These are phyloP conservation scores for Heteronetta atricapilla DNA, from an alignment of 2,113 vertebrate genomes.

Conservation along the genomic window DNA sequence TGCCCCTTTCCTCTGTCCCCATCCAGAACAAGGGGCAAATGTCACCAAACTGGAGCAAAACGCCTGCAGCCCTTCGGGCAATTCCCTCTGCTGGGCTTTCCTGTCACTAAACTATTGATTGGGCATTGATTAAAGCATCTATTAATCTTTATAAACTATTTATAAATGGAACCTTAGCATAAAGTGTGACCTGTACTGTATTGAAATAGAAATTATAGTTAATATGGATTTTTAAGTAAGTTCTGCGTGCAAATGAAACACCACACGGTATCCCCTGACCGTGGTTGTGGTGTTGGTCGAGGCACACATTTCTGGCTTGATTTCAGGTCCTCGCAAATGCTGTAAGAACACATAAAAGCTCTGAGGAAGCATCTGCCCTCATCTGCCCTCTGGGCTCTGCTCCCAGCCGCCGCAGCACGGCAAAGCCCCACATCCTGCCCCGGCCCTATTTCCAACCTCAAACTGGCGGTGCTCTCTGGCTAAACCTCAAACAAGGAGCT, in stretches of 20 bases:
- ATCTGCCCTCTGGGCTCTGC: neutral
- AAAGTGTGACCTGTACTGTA: slow-evolving; percentile 41
- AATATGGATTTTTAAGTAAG: slow-evolving; percentile 33
- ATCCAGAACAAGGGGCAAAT: neutral
- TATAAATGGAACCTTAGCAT: slow-evolving; percentile 33
- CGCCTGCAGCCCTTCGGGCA: neutral
- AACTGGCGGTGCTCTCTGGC: neutral
- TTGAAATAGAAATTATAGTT: slow-evolving; percentile 54
- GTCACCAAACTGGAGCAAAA: neutral
- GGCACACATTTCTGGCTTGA: neutral
- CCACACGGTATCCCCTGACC: neutral
- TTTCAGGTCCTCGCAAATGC: neutral
- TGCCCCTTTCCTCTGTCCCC: neutral
- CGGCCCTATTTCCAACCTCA: neutral
- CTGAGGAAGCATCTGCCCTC: neutral
- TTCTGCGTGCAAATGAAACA: neutral
- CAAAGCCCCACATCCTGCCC: neutral
- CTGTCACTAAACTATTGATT: slow-evolving; percentile 43
- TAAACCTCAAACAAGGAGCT: slow-evolving; percentile 36
- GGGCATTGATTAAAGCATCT: slow-evolving; percentile 47
- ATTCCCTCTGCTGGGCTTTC: slow-evolving; percentile 44
- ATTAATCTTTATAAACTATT: slow-evolving; percentile 68
- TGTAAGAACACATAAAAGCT: neutral
- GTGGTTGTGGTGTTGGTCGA: rapidly evolving
- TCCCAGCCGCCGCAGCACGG: neutral